Evolutionary conservation across 2,888 invertebrate genomes (phyloP).

Genomic region (Allophyes oxyacanthae): DNA sequence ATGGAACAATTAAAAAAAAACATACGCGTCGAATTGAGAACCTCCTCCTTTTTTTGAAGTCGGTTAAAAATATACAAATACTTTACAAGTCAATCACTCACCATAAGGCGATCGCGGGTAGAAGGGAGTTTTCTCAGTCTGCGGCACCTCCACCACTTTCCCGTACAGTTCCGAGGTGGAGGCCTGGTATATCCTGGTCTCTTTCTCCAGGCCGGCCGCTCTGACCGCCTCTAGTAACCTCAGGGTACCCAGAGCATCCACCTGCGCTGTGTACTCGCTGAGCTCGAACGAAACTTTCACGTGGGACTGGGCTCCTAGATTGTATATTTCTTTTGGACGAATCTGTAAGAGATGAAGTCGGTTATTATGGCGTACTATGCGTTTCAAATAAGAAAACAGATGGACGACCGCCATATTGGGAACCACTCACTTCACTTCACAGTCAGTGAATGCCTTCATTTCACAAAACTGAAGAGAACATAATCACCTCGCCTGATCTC

Average conservation of each 20-base stretch:
- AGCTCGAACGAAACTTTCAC: conserved; percentile 99
- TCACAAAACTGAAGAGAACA: no score
- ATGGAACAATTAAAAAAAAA: no score
- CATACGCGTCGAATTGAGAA: no score
- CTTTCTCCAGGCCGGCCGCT: conserved; percentile 94
- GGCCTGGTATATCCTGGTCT: conserved; percentile 97
- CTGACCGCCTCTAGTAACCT: conserved; percentile 97
- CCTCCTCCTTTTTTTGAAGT: no score
- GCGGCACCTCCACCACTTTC: conserved; percentile 97
- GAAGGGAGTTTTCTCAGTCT: conserved; percentile 98
- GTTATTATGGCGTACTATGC: no score
- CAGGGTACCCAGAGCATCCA: conserved; percentile 98
- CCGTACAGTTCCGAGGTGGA: conserved; percentile 98
- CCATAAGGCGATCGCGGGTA: conserved; percentile 99
- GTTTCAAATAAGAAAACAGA: no score
- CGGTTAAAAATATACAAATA: no score
- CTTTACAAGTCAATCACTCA: conserved; percentile 73
- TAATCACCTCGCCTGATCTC: no score
- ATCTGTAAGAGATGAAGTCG: conserved; percentile 69
- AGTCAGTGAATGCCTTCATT: no score
- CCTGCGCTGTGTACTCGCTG: conserved; percentile 99
- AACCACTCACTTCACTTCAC: no score
- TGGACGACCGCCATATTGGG: no score
- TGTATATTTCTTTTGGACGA: conserved; percentile 98
- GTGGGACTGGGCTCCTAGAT: conserved; percentile 99